A percentile compares a stretch with the other conserved stretches of the same genome.
Conservation (phyloP, 1,140 invertebrate species). For the Halesus radiatus region DNA sequence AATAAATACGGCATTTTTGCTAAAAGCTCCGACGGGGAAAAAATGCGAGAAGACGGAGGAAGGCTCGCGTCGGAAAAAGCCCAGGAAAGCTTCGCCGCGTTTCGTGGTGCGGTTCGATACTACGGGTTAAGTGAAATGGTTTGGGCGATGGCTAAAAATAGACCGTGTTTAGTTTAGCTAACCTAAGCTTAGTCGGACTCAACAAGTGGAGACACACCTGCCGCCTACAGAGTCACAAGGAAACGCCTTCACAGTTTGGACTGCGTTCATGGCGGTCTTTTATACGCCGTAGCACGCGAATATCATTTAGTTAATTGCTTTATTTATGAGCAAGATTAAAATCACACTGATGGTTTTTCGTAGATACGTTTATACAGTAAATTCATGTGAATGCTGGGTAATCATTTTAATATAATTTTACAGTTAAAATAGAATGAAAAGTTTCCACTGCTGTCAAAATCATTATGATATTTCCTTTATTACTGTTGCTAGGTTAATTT, state of each 20-base stretch:
- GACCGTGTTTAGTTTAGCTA: conserved; percentile 17
- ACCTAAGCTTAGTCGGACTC: conserved; percentile 5
- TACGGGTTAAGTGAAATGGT: conserved; percentile 26
- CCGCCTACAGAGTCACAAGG: background rate
- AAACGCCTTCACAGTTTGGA: too few relatives aligned
- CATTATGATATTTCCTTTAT: too few relatives aligned
- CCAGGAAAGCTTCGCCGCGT: too few relatives aligned
- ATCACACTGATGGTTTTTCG: too few relatives aligned
- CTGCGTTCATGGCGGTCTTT: too few relatives aligned
- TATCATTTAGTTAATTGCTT: background rate
- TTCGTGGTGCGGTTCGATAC: conserved; percentile 6
- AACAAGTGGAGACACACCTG: conserved; percentile 35
- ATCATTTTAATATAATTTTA: too few relatives aligned
- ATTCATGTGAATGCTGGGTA: too few relatives aligned
- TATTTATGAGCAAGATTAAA: background rate
- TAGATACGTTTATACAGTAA: too few relatives aligned
- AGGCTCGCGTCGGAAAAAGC: background rate
- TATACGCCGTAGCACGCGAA: background rate
- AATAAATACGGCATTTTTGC: background rate
- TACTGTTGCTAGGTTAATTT: too few relatives aligned
- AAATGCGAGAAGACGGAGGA: background rate
- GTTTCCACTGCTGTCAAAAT: too few relatives aligned
- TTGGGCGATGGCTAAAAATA: conserved; percentile 22
- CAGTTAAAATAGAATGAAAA: too few relatives aligned
- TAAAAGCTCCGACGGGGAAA: background rate